Percentiles rank a stretch among this genome's conserved stretches.
phyloP scores from a whole-genome alignment of 1,140 invertebrate genomes.

The Lepidurus packardi region DNA sequence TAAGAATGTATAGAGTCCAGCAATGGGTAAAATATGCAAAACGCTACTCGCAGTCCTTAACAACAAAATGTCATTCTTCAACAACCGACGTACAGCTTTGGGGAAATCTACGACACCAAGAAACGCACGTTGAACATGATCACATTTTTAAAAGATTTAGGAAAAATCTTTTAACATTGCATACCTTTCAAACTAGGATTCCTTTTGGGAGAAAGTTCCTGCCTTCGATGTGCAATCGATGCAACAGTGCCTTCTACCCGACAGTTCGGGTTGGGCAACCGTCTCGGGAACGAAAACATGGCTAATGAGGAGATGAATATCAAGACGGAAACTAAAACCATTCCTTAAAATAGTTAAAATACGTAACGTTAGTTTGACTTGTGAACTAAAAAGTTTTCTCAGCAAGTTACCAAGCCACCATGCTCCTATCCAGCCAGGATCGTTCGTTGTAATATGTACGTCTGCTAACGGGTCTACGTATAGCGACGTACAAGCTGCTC shows the following conservation, averaged over 20 bases:
- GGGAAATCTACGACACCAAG: conserved; percentile 60
- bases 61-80: conserved; percentile 85
- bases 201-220: conserved; percentile 26
- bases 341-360: conserved; percentile 36
- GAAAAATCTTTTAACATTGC: neutral
- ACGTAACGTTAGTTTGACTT: too few relatives aligned
- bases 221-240: neutral
- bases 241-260: conserved; percentile 24
- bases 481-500: conserved; percentile 79
- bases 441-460: conserved; percentile 69
- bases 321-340: conserved; percentile 68
- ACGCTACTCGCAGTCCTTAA: conserved; percentile 81
- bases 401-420: conserved; percentile 75
- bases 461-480: conserved; percentile 72
- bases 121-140: conserved; percentile 42
- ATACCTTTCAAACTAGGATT: conserved; percentile 31
- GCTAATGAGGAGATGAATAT: conserved; percentile 70
- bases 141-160: neutral
- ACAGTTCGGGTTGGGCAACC: conserved; percentile 47
- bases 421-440: conserved; percentile 84
- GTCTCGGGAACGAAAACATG: conserved; percentile 82
- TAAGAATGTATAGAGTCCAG: conserved; percentile 84
- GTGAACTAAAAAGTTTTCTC: neutral
- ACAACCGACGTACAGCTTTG: conserved; percentile 71
- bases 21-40: conserved; percentile 80